Evolutionary conservation across 2,797 vertebrate genomes (phyloP).

Genomic region (Coregonus ussuriensis): DNA sequence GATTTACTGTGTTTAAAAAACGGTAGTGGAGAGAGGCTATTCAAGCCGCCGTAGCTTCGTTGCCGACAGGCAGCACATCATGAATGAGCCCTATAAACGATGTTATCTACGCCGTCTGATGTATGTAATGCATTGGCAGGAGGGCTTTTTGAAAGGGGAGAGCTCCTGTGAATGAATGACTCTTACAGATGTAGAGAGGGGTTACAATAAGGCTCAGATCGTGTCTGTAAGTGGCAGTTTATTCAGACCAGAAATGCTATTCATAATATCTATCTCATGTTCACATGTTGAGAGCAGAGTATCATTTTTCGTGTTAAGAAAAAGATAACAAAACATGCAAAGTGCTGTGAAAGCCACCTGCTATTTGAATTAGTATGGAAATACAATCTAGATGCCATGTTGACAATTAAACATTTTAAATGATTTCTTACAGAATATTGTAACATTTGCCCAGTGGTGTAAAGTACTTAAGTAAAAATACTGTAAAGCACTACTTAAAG

Average conservation of each 20-base stretch:
- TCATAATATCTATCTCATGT: slow-evolving; percentile 56
- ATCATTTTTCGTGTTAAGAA: slow-evolving; percentile 40
- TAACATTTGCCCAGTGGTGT: neutral
- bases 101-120: slow-evolving; percentile 55
- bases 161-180: slow-evolving; percentile 39
- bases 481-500: too few relatives aligned
- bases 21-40: slow-evolving; percentile 41
- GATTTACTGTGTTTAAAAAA: slow-evolving; percentile 83
- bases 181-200: slow-evolving; percentile 59
- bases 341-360: slow-evolving; percentile 31
- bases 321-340: slow-evolving; percentile 51
- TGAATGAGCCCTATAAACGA: slow-evolving; percentile 48
- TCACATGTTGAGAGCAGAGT: slow-evolving; percentile 30
- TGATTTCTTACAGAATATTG: neutral
- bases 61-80: slow-evolving; percentile 49
- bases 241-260: slow-evolving; percentile 53
- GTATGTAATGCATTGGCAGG: slow-evolving; percentile 52
- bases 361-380: slow-evolving; percentile 35
- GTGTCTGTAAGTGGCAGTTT: slow-evolving; percentile 52
- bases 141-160: slow-evolving; percentile 42
- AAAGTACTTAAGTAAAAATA: too few relatives aligned
- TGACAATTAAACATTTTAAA: neutral
- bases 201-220: slow-evolving; percentile 50
- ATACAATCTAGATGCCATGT: neutral
- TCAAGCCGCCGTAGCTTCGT: slow-evolving; percentile 32